phyloP scores from a whole-genome alignment of 37 sponge, comb jelly and placozoan species.

The Beroe forskalii region DNA sequence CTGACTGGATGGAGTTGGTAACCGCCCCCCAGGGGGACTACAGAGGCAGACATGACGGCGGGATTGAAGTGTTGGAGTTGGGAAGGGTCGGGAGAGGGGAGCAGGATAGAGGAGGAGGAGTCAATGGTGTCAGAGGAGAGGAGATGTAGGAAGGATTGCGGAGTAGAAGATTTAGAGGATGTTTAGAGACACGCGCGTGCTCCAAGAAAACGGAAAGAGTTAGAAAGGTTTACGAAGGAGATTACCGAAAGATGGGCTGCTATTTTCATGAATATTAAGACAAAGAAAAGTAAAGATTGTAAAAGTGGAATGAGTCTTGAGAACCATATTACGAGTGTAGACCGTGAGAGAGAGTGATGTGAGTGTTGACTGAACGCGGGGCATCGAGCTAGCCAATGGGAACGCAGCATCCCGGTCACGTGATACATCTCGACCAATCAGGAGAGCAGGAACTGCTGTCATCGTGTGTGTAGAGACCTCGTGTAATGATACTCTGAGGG shows the following conservation, averaged over 20 bases:
- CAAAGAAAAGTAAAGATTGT: background rate
- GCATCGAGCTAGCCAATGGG: background rate
- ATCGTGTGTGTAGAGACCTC: background rate
- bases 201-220: no score
- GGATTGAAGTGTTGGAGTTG: background rate
- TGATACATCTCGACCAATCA: conserved; percentile 7
- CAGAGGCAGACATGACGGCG: background rate
- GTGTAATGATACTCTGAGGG: background rate
- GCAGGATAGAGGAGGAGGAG: background rate
- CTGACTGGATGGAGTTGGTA: conserved; percentile 7
- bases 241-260: no score
- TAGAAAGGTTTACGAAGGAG: no score
- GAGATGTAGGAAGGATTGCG: no score
- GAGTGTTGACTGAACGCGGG: conserved; percentile 46
- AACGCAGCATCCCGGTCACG: background rate
- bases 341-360: background rate
- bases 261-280: background rate
- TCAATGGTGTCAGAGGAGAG: no score
- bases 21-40: background rate
- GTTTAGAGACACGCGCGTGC: no score
- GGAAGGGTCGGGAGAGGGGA: background rate
- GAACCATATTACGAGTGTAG: background rate
- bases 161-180: no score
- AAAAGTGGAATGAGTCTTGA: background rate
- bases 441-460: background rate